Base-by-base conservation (phyloP, 37 sponge, comb jelly and placozoan genomes). In the Spongilla lacustris region DNA sequence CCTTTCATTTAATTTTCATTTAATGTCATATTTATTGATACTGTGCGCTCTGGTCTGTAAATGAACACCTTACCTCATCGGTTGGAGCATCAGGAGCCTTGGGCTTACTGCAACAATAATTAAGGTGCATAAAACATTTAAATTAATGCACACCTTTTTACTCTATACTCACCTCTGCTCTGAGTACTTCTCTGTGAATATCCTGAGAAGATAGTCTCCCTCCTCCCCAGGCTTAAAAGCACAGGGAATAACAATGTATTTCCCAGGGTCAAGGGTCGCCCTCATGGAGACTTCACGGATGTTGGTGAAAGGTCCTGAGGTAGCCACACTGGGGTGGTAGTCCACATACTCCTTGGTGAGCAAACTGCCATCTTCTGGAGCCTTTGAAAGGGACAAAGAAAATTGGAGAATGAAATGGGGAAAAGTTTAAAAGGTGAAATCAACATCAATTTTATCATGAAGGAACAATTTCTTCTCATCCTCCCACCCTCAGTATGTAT, bases 281-380 rank as follows among this genome's bases (percentile, higher is more conserved):
- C 96, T 83, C 69, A 74, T 79, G 70, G 76, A 84, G 38, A 96
- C 96, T 82, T 93, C 94, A 19, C 96, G 85, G 2, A 89, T 75
- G 68, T 96, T 96, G 71, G 96, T 96, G 87, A 91, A 93, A 49
- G 83, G 38, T 46, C 96, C 96, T 83, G 94, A 93, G 29, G 81
- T 91, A 11, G 83, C 94, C 41, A 71, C 38, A 50, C 92, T 91
- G 49, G 76, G 81, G 74, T 94, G 67, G 79, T 97, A 97, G 83
- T 90, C 91, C 74, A 94, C 83, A 67, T 76, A 90, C 22, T 92
- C 37, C 75, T 92, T 90, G 49, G 67, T 77, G 19, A 93, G 73
- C 0, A n/a, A 13, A 27, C 67, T 75, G 33, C 73, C 85, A 33
- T 80, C 87, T 3, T 81, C 81, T 69, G 90, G 91, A n/a, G 82